Base-by-base conservation (phyloP, 2,113 vertebrate species). In the Chamaetylas fuelleborni region DNA sequence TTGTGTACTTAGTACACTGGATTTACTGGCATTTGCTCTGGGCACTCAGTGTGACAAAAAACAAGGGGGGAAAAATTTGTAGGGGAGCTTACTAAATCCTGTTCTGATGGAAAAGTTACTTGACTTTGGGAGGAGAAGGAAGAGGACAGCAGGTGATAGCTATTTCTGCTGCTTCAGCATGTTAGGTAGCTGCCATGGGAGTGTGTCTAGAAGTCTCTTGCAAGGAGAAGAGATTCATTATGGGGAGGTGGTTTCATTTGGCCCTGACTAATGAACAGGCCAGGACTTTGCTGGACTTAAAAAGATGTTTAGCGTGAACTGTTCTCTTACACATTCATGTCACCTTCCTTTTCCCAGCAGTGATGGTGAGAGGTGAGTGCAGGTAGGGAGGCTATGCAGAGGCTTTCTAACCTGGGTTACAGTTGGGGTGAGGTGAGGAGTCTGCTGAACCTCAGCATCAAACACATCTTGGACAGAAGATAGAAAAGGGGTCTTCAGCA, bases 31-130 rank as follows among this genome's bases (percentile, higher is more conserved):
- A 22, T 83, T 86, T 62, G 26, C 43, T 84, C 22, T 74, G 64
- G 42, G 16, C 20, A 16, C 26, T 66, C 28, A 24, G 4, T 34
- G 24, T 69, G 33, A 47, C 28, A 43, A 66, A 79, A 81, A 48
- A 48, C 77, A 4, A 5, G 22, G 4, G 3, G 4, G 3, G 8
- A 0, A 7, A 67, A 56, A 54, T 34, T 31, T 4, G 19, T 82
- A 16, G 14, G 19, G 11, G 12, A 85, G 8, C 26, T 62, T 82
- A 53, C 23, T 80, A 65, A 69, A 50, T 71, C 72, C 60, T 77
- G 2, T 77, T 81, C 26, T 90, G 77, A 67, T 90, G 80, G 48
- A 56, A 36, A 28, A 70, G 38, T 38, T 79, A 20, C 4, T 67
- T 85, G 33, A 9, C 72, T 29, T 14, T 36, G 19, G 24, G 40